Evolutionary conservation across 64 coral and sea anemone genomes (phyloP).

Genomic region (Orbicella faveolata): DNA sequence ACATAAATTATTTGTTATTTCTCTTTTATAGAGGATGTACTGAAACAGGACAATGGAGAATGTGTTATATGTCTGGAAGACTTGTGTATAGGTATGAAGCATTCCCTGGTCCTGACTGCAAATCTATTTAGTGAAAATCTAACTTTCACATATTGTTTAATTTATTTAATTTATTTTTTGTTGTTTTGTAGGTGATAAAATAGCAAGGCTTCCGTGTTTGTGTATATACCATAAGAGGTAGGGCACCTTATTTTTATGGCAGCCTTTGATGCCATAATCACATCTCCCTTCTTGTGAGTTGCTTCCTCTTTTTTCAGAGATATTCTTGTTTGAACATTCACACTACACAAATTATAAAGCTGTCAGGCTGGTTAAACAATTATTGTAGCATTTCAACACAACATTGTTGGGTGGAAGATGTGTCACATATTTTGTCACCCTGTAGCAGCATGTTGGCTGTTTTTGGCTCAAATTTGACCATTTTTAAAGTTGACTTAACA

Average conservation of each 20-base stretch:
- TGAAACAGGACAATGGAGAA: conserved; percentile 49
- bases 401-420: too few relatives aligned
- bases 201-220: conserved; percentile 44
- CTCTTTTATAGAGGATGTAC: conserved; percentile 60
- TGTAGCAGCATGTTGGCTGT: too few relatives aligned
- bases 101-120: background rate
- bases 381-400: too few relatives aligned
- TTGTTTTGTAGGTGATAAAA: conserved; percentile 16
- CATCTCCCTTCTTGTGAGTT: too few relatives aligned
- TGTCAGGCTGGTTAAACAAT: too few relatives aligned
- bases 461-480: too few relatives aligned
- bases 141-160: too few relatives aligned
- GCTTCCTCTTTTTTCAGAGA: too few relatives aligned
- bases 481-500: too few relatives aligned
- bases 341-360: too few relatives aligned
- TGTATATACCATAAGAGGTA: conserved; percentile 52
- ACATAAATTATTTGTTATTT: background rate
- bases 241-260: background rate
- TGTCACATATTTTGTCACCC: too few relatives aligned
- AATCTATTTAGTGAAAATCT: background rate
- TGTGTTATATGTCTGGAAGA: conserved; percentile 70
- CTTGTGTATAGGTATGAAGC: conserved; percentile 46
- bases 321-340: too few relatives aligned
- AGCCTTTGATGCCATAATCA: background rate
- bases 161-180: background rate